A percentile compares a stretch with the other conserved stretches of the same genome.
phyloP scores from a whole-genome alignment of 92 coral and sea anemone genomes.

The Palythoa caribaeorum region DNA sequence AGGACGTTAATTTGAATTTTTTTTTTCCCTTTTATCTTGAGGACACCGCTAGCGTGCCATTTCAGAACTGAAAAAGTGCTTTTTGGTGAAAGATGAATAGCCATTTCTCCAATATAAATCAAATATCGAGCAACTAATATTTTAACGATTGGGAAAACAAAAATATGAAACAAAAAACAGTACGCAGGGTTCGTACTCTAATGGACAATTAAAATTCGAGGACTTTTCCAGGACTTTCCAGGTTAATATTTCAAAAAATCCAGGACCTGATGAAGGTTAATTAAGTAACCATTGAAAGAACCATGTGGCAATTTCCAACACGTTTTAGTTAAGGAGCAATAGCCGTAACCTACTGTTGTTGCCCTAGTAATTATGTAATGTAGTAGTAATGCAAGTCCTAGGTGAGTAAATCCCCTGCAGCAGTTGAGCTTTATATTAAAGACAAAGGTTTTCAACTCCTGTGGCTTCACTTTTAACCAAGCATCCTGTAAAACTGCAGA shows the following conservation, averaged over 20 bases:
- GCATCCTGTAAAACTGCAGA: conserved; percentile 33
- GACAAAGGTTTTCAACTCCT: conserved; percentile 32
- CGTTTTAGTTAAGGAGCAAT: conserved; percentile 38
- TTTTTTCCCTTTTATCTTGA: too few relatives aligned
- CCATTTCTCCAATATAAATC: too few relatives aligned
- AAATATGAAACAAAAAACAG: too few relatives aligned
- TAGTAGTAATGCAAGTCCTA: conserved; percentile 29
- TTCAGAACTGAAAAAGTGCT: too few relatives aligned
- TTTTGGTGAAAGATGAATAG: too few relatives aligned
- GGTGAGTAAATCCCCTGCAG: conserved; percentile 37
- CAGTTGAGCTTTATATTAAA: conserved; percentile 28
- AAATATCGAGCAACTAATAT: too few relatives aligned
- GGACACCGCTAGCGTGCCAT: too few relatives aligned
- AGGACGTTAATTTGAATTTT: too few relatives aligned
- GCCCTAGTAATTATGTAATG: conserved; percentile 19
- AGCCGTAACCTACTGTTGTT: conserved; percentile 36
- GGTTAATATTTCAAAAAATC: conserved; percentile 19
- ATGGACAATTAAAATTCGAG: neutral
- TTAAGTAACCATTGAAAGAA: conserved; percentile 32
- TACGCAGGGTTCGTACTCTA: neutral
- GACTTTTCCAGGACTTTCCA: conserved; percentile 4
- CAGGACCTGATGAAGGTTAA: conserved; percentile 21
- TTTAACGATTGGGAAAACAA: too few relatives aligned
- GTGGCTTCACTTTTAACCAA: conserved; percentile 18
- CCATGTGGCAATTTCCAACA: conserved; percentile 30